Evolutionary conservation across 2,113 vertebrate species (phyloP), one percentile per base, ranked within the genome.

Genomic region (Saguinus imperator): DNA sequence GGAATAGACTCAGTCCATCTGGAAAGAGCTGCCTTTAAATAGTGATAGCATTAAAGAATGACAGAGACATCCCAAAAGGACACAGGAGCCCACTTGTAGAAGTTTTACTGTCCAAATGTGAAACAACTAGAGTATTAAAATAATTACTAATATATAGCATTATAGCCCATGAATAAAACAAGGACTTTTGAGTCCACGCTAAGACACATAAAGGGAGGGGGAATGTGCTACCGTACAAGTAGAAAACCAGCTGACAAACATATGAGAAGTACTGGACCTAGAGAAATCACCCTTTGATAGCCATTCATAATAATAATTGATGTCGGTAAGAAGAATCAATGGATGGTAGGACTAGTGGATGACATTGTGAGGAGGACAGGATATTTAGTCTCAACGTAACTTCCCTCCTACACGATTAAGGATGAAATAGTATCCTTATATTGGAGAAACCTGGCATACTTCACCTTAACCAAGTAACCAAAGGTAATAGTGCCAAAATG

Each of bases 401-500:
- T 70, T 4, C 27, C 35, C 7, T 4, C n/a, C 13, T 2, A 23
- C 9, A 27, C 5, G 27, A 64, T 37, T 4, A 9, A 32, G 23
- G 57, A 27, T 64, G 10, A n/a, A 91, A 52, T 5, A 8, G 48
- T 12, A 5, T 58, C 52, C 58, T 32, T 5, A 40, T 4, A 1
- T 9, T 17, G 13, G 70, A 50, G 52, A 50, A 40, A 43, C 35
- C 14, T 3, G 37, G 20, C 8, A 12, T 40, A 0, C 11, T 40
- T 48, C 6, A 25, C 4, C 13, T 61, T 10, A 13, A 70, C 11
- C 81, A 12, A 25, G 84, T 40, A 14, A 35, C 2, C 40, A 5
- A 25, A 57, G 35, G 29, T 14, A 25, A 40, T 0, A 4, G 0
- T 3, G 52, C 3, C 9, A 13, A 1, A 27, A 37, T 1, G 43